Percentiles rank a stretch among this genome's conserved stretches.
Evolutionary conservation across 1,140 invertebrate genomes (phyloP).

Genomic region (Bicyclus anynana): DNA sequence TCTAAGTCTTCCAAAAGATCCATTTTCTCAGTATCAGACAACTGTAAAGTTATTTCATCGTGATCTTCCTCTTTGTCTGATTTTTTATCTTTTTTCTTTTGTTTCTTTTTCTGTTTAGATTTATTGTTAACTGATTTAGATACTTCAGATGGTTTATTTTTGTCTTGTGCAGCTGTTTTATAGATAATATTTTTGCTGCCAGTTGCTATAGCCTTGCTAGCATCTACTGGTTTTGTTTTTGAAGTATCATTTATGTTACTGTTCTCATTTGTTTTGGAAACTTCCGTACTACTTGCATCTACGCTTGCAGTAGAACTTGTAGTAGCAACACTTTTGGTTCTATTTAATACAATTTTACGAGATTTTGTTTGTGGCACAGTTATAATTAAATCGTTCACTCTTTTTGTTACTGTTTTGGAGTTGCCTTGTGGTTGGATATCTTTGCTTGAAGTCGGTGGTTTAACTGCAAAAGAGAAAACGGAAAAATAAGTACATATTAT

Average conservation of each 20-base stretch:
- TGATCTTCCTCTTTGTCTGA: constrained; percentile 56
- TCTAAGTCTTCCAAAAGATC: constrained; percentile 69
- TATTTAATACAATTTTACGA: constrained; percentile 69
- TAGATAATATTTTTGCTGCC: background rate
- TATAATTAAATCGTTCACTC: constrained; percentile 53
- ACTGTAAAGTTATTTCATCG: constrained; percentile 69
- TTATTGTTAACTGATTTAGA: constrained; percentile 31
- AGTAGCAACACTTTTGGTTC: constrained; percentile 38
- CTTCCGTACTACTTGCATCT: constrained; percentile 9
- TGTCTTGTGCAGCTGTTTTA: background rate
- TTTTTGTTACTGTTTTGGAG: constrained; percentile 43
- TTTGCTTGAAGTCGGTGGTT: constrained; percentile 11
- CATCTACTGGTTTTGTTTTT: background rate
- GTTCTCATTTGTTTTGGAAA: background rate
- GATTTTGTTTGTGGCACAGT: constrained; percentile 50
- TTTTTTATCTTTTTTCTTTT: constrained; percentile 44
- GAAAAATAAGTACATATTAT: background rate
- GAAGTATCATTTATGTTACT: background rate
- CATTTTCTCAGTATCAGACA: constrained; percentile 75
- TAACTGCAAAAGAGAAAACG: constrained; percentile 4
- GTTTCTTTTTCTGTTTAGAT: constrained; percentile 48
- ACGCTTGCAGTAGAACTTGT: too few relatives aligned
- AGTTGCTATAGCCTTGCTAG: background rate
- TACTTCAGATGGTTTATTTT: background rate
- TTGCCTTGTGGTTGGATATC: constrained; percentile 12